Evolutionary conservation across 1,140 invertebrate genomes (phyloP).

Genomic region (Berghia stephanieae): DNA sequence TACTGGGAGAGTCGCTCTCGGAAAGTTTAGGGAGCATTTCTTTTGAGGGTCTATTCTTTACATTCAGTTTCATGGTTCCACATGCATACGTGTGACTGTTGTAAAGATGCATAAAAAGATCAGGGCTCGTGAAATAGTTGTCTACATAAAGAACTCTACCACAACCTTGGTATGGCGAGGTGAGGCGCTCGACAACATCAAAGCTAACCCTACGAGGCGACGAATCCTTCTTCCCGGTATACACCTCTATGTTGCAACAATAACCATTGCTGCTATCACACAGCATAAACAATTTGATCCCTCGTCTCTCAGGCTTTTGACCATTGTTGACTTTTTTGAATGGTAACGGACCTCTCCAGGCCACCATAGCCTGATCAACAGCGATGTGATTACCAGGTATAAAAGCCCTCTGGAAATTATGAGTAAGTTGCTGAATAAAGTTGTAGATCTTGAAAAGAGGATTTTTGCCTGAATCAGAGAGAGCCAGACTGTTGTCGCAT

Average conservation of each 20-base stretch:
- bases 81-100: background rate
- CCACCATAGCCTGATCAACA: constrained; percentile 34
- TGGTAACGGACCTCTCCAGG: constrained; percentile 9
- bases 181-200: constrained; percentile 16
- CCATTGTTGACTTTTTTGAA: constrained; percentile 35
- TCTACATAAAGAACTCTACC: background rate
- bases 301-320: constrained; percentile 36
- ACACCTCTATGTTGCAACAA: constrained; percentile 10
- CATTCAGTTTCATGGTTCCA: background rate
- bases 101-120: background rate
- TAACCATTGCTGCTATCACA: constrained; percentile 23
- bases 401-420: too few relatives aligned
- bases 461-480: too few relatives aligned
- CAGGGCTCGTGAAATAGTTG: constrained; percentile 15
- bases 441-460: too few relatives aligned
- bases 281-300: constrained; percentile 25
- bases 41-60: background rate
- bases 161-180: background rate
- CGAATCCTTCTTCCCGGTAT: background rate
- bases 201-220: background rate
- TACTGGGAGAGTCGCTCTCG: too few relatives aligned
- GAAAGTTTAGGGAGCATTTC: too few relatives aligned
- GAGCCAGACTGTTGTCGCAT: too few relatives aligned
- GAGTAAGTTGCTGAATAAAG: too few relatives aligned
- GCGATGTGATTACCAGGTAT: too few relatives aligned